Base-by-base conservation (phyloP, 2,888 invertebrate genomes). In the Polydrusus tereticollis region DNA sequence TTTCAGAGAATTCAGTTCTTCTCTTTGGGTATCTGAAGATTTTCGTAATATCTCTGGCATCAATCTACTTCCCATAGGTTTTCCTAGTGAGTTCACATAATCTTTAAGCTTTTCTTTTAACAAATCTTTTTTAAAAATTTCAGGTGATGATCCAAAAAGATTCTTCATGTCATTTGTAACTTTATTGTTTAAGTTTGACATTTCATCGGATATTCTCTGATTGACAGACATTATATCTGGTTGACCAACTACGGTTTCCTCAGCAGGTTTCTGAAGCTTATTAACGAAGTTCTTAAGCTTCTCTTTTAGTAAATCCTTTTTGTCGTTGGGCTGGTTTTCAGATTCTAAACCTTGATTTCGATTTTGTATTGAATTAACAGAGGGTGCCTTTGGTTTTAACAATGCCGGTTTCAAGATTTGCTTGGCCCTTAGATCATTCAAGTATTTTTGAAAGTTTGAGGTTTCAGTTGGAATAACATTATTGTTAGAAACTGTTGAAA, bases 51-150 rank as follows among this genome's bases (percentile, higher is more conserved):
- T 1, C 3, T 38, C 57, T 47, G 43, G 45, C 12, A 66, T 12
- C 12, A 36, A 18, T 8, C 4, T 18, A 29, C 20, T 10, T 29
- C 29, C 52, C 18, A 16, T 29, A 14, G 64, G 65, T 8, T 66
- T 72, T 20, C 52, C 62, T 8, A 67, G 29, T 8, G 59, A 52
- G 12, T 20, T 14, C 8, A 66, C 18, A 14, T 66, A 71, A 38
- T 59, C 33, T 41, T 41, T 52, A 14, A 71, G 26, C 29, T 65
- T 70, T 5, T 64, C 45, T 21, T 64, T 70, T 10, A 70, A 43
- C 45, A 45, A 8, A 23, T 59, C 52, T 41, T 18, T 41, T 65
- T 64, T 57, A 7, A 38, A 58, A 1, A 38, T 16, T 38, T 38
- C 21, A n/a, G 21, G 7, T 20, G 23, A 0, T 20, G 62, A n/a